Evolutionary conservation across 2,888 invertebrate species (phyloP).

Genomic region (Chouioia cunea): DNA sequence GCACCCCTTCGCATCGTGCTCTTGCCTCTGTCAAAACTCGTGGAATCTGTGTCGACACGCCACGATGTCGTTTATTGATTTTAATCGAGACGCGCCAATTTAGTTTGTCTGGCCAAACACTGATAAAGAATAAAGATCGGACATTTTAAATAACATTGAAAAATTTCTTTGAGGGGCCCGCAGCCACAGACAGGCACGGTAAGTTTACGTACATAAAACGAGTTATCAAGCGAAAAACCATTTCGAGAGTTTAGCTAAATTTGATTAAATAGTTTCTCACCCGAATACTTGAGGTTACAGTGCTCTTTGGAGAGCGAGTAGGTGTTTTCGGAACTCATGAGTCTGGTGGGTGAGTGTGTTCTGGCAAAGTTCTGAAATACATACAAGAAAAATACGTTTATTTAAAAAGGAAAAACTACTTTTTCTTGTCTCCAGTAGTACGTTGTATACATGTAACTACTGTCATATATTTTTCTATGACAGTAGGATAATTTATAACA

Average conservation of each 20-base stretch:
- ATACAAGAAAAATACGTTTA: slow-evolving; percentile 42
- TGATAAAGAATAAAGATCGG: no score
- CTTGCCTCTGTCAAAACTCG: slow-evolving; percentile 50
- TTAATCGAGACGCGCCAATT: slow-evolving; percentile 23
- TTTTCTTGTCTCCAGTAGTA: background rate
- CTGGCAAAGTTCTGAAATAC: slow-evolving; percentile 66
- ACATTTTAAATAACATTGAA: no score
- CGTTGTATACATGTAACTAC: no score
- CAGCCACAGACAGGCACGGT: no score
- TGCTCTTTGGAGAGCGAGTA: slow-evolving; percentile 67
- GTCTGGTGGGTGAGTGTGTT: slow-evolving; percentile 67
- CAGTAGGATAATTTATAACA: no score
- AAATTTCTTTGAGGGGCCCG: no score
- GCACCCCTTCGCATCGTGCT: slow-evolving; percentile 55
- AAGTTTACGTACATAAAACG: no score
- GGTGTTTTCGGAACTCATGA: slow-evolving; percentile 67
- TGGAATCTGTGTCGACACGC: slow-evolving; percentile 39
- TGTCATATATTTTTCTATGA: no score
- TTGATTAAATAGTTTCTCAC: slow-evolving; percentile 54
- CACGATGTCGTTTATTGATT: slow-evolving; percentile 28
- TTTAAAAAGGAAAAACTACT: slow-evolving; percentile 22
- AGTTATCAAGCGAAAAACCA: slow-evolving; percentile 1
- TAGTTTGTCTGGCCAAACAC: background rate
- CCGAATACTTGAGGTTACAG: slow-evolving; percentile 65
- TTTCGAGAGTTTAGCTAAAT: slow-evolving; percentile 14